phyloP scores from a whole-genome alignment of 2,888 invertebrate species.

The Agelastica alni region DNA sequence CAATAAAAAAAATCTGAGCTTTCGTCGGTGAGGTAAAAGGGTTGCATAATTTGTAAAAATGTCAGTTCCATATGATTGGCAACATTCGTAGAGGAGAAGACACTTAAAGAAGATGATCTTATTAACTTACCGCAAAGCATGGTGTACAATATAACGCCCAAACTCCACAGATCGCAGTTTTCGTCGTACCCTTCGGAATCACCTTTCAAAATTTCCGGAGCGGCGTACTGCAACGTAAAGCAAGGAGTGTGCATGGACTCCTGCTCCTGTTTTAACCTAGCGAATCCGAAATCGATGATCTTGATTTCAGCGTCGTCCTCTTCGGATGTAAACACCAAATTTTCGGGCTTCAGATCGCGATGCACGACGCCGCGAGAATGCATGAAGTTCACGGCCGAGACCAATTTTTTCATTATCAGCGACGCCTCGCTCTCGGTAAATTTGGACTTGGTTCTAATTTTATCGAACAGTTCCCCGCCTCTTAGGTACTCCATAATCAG shows the following conservation, averaged over 20 bases:
- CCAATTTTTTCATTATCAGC: constrained; percentile 79
- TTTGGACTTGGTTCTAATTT: constrained; percentile 67
- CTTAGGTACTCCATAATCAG: constrained; percentile 83
- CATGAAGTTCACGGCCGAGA: constrained; percentile 83
- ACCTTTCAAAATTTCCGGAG: constrained; percentile 84
- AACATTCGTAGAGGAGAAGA: too few species aligned
- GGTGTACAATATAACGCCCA: constrained; percentile 83
- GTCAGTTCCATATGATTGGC: too few species aligned
- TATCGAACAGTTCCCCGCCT: constrained; percentile 80
- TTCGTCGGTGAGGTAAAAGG: too few species aligned
- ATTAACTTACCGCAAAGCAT: constrained; percentile 69
- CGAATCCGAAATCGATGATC: constrained; percentile 96
- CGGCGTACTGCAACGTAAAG: constrained; percentile 92
- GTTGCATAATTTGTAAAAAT: too few species aligned
- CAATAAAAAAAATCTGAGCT: too few species aligned
- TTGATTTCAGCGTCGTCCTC: constrained; percentile 66
- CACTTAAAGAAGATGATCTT: background rate
- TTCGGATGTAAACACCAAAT: constrained; percentile 69
- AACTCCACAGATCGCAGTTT: constrained; percentile 94
- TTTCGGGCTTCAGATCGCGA: constrained; percentile 93
- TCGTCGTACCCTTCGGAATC: constrained; percentile 78
- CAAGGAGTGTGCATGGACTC: constrained; percentile 80
- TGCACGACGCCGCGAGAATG: constrained; percentile 86
- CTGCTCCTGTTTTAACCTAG: constrained; percentile 70
- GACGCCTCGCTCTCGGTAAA: constrained; percentile 81